Percentiles rank a stretch among this genome's conserved stretches.
Evolutionary conservation across 2,888 invertebrate genomes (phyloP).

Genomic region (Isoperla grammatica): DNA sequence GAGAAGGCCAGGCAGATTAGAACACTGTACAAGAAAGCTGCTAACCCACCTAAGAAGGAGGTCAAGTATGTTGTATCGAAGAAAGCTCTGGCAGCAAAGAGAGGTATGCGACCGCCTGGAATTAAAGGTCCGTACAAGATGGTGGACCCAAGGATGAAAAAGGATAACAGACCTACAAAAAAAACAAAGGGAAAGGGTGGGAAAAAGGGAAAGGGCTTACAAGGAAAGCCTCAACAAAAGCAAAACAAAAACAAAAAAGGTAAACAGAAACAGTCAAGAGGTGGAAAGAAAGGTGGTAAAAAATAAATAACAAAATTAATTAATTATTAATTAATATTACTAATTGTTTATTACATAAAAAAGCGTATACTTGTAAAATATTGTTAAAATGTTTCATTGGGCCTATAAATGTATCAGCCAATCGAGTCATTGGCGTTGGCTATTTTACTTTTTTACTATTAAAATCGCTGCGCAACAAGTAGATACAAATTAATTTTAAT

Average conservation of each 20-base stretch:
- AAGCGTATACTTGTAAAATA: too few relatives aligned
- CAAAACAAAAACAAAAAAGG: constrained; percentile 11
- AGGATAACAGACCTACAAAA: constrained; percentile 52
- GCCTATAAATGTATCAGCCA: too few relatives aligned
- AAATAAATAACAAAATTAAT: not conserved
- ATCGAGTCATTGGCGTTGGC: too few relatives aligned
- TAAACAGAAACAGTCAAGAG: too few relatives aligned
- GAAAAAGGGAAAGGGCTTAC: not conserved
- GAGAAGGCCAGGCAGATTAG: constrained; percentile 93
- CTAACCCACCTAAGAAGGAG: constrained; percentile 78
- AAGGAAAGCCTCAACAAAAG: constrained; percentile 7
- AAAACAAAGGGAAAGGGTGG: not conserved
- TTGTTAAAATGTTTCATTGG: too few relatives aligned
- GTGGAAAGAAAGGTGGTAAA: constrained; percentile 2
- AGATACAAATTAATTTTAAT: too few relatives aligned
- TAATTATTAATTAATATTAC: too few relatives aligned
- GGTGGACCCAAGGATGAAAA: constrained; percentile 96
- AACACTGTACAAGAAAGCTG: constrained; percentile 87
- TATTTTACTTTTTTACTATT: too few relatives aligned
- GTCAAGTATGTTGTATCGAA: constrained; percentile 91
- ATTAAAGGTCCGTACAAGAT: constrained; percentile 89
- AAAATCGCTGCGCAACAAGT: too few relatives aligned
- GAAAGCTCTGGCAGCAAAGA: constrained; percentile 72
- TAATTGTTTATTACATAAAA: too few relatives aligned
- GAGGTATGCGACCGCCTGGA: constrained; percentile 73